These are phyloP conservation scores for Metallyticus violacea DNA, from an alignment of 2,888 invertebrate species.

Conservation along the genomic window DNA sequence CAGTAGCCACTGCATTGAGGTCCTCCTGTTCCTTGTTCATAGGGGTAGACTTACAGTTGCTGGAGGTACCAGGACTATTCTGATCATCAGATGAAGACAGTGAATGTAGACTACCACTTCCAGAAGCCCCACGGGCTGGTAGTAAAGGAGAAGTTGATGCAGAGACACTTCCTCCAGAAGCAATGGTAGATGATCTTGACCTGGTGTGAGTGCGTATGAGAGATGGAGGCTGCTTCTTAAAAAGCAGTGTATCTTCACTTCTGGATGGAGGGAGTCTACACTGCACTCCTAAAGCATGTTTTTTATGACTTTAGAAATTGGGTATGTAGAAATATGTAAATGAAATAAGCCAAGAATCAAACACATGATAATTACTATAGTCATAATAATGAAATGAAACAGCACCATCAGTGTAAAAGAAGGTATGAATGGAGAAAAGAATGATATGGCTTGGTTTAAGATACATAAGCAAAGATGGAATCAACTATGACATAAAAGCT, in stretches of 20 bases:
- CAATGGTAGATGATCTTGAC: conserved; percentile 29
- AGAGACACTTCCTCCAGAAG: conserved; percentile 54
- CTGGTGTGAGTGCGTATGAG: conserved; percentile 18
- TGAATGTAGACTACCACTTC: conserved; percentile 35
- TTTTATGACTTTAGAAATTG: background rate
- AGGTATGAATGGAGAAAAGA: too few species aligned
- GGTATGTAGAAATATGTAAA: too few species aligned
- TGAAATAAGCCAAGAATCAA: too few species aligned
- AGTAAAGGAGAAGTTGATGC: conserved; percentile 64
- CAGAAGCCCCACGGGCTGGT: conserved; percentile 43
- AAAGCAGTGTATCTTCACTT: conserved; percentile 72
- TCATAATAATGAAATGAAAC: too few species aligned
- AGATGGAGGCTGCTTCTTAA: conserved; percentile 45
- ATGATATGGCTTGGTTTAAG: too few species aligned
- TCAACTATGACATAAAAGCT: too few species aligned
- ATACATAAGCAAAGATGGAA: too few species aligned
- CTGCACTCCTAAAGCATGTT: conserved; percentile 1
- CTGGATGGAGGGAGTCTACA: conserved; percentile 67
- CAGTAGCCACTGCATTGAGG: conserved; percentile 40
- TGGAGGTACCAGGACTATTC: conserved; percentile 42
- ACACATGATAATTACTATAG: too few species aligned
- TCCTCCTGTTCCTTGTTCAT: conserved; percentile 35
- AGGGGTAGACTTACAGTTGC: conserved; percentile 51
- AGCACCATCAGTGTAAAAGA: too few species aligned
- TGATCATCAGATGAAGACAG: conserved; percentile 29